Percentiles rank a stretch among this genome's conserved stretches.
These are phyloP conservation scores for Aphaenogaster ashmeadi DNA, from an alignment of 1,140 invertebrate species.

Conservation along the genomic window DNA sequence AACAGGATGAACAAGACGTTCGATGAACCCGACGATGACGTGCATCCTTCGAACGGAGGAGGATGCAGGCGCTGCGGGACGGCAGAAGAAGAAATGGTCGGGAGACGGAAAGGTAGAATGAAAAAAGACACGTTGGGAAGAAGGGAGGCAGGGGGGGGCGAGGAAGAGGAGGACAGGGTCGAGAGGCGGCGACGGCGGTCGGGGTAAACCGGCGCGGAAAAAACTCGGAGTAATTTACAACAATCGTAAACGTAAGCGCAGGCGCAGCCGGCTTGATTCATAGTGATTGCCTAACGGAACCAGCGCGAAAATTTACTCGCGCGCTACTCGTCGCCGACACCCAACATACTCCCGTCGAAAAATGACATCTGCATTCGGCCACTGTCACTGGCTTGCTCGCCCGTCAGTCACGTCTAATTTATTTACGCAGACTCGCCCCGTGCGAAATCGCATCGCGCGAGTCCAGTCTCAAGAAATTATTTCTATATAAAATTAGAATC, in stretches of 20 bases:
- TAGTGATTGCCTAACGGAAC: constrained; percentile 81
- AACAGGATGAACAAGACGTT: constrained; percentile 62
- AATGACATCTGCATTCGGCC: constrained; percentile 59
- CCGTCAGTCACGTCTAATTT: constrained; percentile 32
- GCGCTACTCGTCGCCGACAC: constrained; percentile 51
- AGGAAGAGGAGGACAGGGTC: constrained; percentile 15
- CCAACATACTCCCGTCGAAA: constrained; percentile 50
- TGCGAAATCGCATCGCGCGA: background rate
- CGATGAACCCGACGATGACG: constrained; percentile 38
- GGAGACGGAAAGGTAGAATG: constrained; percentile 47
- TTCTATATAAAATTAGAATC: background rate
- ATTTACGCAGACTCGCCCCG: background rate
- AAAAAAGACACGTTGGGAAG: constrained; percentile 31
- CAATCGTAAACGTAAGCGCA: constrained; percentile 80
- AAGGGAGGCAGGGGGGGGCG: background rate
- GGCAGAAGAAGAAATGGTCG: constrained; percentile 47
- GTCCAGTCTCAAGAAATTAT: background rate
- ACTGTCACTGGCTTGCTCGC: background rate
- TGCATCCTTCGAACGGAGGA: constrained; percentile 12
- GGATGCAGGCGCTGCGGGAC: constrained; percentile 22
- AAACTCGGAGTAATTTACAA: constrained; percentile 78
- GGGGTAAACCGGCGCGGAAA: constrained; percentile 66
- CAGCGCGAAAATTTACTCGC: constrained; percentile 77
- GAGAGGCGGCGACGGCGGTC: constrained; percentile 34
- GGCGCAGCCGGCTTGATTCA: constrained; percentile 77